These are phyloP conservation scores for Saxidomus purpurata DNA, from an alignment of 1,140 invertebrate genomes.

Conservation along the genomic window DNA sequence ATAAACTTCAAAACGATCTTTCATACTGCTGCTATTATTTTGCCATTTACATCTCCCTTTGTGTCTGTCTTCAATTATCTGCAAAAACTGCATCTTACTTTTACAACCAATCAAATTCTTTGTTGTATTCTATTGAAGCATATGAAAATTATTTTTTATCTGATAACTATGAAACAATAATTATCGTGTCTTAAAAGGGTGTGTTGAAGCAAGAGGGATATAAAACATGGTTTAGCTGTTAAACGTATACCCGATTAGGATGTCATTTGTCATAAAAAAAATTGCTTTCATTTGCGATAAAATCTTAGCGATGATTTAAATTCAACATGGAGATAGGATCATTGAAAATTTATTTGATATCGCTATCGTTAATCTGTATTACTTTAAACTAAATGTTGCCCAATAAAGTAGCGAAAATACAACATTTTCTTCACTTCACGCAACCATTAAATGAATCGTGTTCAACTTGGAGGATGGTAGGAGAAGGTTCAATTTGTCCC, in stretches of 20 bases:
- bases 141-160: not conserved
- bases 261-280: conserved; percentile 11
- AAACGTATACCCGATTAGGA: conserved; percentile 2
- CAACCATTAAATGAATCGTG: not conserved
- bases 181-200: not conserved
- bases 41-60: no score
- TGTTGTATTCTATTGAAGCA: not conserved
- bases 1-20: no score
- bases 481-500: not conserved
- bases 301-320: conserved; percentile 49
- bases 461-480: not conserved
- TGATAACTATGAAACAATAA: not conserved
- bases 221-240: not conserved
- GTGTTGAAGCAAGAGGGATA: not conserved
- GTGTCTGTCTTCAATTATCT: no score
- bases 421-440: not conserved
- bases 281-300: conserved; percentile 21
- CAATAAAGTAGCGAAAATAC: conserved; percentile 29
- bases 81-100: not conserved
- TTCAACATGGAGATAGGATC: conserved; percentile 32
- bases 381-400: conserved; percentile 10
- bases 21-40: not conserved
- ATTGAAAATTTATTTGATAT: conserved; percentile 36
- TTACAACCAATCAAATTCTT: not conserved
- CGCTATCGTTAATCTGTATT: not conserved